Evolutionary conservation across 2,888 invertebrate genomes (phyloP), one percentile per base, ranked within the genome.

Genomic region (Acronicta leporina): DNA sequence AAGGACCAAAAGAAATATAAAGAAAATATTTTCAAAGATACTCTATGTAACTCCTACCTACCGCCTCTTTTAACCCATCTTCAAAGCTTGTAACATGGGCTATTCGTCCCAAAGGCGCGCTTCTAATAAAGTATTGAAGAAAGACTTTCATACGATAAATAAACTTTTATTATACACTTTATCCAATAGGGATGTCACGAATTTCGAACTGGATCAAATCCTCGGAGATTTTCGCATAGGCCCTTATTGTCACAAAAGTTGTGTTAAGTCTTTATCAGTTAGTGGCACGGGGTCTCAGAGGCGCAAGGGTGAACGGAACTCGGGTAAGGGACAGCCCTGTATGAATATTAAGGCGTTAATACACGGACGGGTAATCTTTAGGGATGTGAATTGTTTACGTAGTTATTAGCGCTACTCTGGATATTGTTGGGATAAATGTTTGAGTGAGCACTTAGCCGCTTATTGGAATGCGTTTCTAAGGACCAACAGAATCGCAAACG

Each of bases 51-150:
- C 54, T 54, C 42, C 45, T 27, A 15, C 10, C 47, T 33, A 27
- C 48, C 30, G 43, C 40, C n/a, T 5, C 8, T 55, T 52, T 43
- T 49, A 45, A 47, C 47, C 25, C 25, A 40, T 25, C 10, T 14
- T 27, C 25, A 10, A 25, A 33, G 38, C 49, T 49, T 65, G 60
- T 46, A 61, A 68, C 55, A 52, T 60, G 46, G 30, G 45, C 14
- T 43, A 61, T 49, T 49, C 27, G 44, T 60, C 70, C 70, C 70
- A 15, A 46, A 67, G 48, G 76, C 16, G 47, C 55, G 60, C 41
- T 75, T 70, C 49, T 52, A 59, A 75, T 81, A 68, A 74, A 81
- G 82, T 81, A 82, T 83, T 79, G 56, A 78, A 63, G 33, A 8
- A 58, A 60, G 67, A 68, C 75, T 75, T 68, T 56, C 50, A 15